Evolutionary conservation across 2,113 vertebrate species (phyloP), one percentile per base, ranked within the genome.

Genomic region (Rhizomys pruinosus): DNA sequence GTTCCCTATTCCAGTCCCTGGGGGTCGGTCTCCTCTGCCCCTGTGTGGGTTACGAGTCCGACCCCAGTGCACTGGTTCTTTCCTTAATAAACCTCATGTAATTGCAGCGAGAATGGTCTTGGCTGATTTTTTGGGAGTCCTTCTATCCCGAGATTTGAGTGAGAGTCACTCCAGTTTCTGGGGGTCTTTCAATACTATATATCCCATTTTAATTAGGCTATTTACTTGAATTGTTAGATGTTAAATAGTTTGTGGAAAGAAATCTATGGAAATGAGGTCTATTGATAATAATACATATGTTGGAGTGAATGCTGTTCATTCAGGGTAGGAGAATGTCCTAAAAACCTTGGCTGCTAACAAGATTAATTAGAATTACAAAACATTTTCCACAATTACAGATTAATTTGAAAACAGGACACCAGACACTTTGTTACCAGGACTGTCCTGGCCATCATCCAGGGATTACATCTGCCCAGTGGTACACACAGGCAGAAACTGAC

Each of bases 401-500:
- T 96, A 91, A 93, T 91, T 89, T 89, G 79, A 92, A 92, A 95
- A 92, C 25, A 93, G 73, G 52, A 90, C 80, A 78, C 61, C 76
- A 79, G 22, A 34, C 84, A 47, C 91, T 96, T 92, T 79, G 92
- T 96, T 80, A 89, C 55, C 37, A 37, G 17, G 85, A 84, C 27
- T 92, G 25, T 96, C 25, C 76, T 96, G 93, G 96, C 71, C 66
- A 72, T 55, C 82, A 59, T 44, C 68, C 84, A 95, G 44, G 87
- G 73, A 95, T 82, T 95, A 89, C 86, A 94, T 93, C 85, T 63
- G 80, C 32, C 93, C 86, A 94, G 74, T 57, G 91, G 92, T 87
- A 92, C n/a, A 73, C 74, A 89, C 69, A 87, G 95, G 88, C 64
- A 95, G 90, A 90, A 93, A 96, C 92, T 74, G 79, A 91, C 91